These are phyloP conservation scores for Cricetomys ansorgei DNA, from an alignment of 2,113 vertebrate species.

Conservation along the genomic window DNA sequence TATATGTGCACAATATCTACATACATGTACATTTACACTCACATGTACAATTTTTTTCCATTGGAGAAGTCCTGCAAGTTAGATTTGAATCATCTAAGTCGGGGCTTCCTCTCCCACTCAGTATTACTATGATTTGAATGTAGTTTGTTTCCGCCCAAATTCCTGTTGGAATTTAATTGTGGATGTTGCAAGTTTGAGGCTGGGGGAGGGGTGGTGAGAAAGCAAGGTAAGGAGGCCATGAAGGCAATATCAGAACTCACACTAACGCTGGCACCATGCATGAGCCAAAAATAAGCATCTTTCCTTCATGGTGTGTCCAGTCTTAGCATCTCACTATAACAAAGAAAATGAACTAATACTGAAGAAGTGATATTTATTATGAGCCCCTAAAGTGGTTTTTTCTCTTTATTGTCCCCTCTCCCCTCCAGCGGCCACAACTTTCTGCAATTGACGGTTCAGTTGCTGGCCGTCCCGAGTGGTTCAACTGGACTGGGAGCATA, in stretches of 20 bases:
- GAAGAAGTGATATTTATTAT: not conserved
- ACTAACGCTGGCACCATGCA: not conserved
- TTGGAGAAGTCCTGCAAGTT: conserved; percentile 18
- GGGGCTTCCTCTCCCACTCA: not conserved
- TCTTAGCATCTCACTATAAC: not conserved
- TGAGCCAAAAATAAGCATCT: not conserved
- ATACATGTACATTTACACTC: not conserved
- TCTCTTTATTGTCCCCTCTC: not conserved
- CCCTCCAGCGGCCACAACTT: not conserved
- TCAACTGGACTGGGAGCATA: not conserved
- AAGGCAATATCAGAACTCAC: not conserved
- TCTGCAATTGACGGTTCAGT: not conserved
- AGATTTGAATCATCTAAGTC: not conserved
- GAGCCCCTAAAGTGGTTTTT: not conserved
- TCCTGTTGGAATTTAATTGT: not conserved
- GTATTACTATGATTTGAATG: not conserved
- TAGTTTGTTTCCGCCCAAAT: not conserved
- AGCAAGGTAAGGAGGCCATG: not conserved
- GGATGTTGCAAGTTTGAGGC: no score
- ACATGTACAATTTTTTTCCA: not conserved
- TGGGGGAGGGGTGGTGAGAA: no score
- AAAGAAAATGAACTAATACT: no score
- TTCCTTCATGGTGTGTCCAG: not conserved
- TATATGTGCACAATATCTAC: not conserved
- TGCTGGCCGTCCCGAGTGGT: not conserved